Conservation (phyloP, 2,797 vertebrate species). For the Premnoplex brunnescens region DNA sequence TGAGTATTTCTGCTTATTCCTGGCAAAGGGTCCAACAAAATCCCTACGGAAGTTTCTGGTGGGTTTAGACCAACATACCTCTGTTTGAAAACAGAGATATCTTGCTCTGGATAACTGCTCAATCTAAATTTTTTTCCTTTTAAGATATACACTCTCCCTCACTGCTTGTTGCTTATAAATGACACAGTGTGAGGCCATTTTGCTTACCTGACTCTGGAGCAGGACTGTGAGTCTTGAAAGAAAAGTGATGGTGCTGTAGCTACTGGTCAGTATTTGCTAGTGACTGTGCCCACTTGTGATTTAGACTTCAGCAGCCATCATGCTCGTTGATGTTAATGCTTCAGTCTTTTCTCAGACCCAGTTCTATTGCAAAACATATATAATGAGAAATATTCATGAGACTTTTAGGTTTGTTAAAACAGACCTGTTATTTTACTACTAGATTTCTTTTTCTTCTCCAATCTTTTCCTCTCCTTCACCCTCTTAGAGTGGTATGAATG, state of each 20-base stretch:
- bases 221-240: neutral
- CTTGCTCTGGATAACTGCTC: neutral
- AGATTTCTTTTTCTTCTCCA: neutral
- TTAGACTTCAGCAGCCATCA: neutral
- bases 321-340: neutral
- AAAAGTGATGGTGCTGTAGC: neutral
- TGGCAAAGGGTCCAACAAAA: neutral
- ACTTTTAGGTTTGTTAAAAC: neutral
- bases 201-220: neutral
- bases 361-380: neutral
- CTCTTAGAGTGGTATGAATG: neutral
- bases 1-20: neutral
- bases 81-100: neutral
- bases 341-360: neutral
- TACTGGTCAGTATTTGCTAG: neutral
- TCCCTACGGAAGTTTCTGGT: neutral
- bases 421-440: neutral
- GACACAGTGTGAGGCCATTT: neutral
- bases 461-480: neutral
- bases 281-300: neutral
- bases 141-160: neutral
- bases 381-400: neutral
- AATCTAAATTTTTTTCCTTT: neutral
- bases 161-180: neutral
- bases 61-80: neutral